Conservation (phyloP, 2,888 invertebrate species). For the Caenorhabditis uteleia region DNA sequence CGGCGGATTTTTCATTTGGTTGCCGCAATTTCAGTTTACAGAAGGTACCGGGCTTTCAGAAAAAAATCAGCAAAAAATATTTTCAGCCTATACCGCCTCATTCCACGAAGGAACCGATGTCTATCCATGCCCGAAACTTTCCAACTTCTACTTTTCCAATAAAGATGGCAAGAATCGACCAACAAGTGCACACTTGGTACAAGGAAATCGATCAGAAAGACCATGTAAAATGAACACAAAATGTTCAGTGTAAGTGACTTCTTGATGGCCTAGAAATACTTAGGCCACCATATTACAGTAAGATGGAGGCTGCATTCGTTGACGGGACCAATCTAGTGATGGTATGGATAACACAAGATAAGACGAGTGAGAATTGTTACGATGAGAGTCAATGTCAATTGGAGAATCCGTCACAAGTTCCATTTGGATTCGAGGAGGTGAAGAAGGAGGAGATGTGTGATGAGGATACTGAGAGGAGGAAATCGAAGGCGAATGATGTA, state of each 20-base stretch:
- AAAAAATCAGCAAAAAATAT: not conserved
- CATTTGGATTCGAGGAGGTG: slow-evolving; percentile 50
- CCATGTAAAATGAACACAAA: slow-evolving; percentile 60
- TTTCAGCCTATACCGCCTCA: slow-evolving; percentile 57
- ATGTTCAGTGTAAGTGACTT: slow-evolving; percentile 61
- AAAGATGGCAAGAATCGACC: slow-evolving; percentile 39
- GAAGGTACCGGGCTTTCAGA: slow-evolving; percentile 5
- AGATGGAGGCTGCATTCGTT: slow-evolving; percentile 64
- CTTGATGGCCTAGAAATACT: not conserved
- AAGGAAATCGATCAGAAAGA: slow-evolving; percentile 54
- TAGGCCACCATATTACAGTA: slow-evolving; percentile 49
- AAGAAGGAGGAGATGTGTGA: slow-evolving; percentile 19
- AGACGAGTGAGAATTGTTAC: slow-evolving; percentile 57
- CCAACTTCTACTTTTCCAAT: slow-evolving; percentile 64
- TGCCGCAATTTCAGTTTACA: slow-evolving; percentile 34
- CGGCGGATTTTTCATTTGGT: slow-evolving; percentile 13
- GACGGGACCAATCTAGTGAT: slow-evolving; percentile 65
- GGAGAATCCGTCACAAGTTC: slow-evolving; percentile 31
- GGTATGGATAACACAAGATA: slow-evolving; percentile 61
- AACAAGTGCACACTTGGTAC: slow-evolving; percentile 41
- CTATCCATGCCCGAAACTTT: slow-evolving; percentile 59
- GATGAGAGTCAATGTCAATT: slow-evolving; percentile 59
- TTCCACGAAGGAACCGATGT: slow-evolving; percentile 57
- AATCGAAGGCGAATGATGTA: slow-evolving; percentile 37
- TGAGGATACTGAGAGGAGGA: slow-evolving; percentile 11